phyloP scores from a whole-genome alignment of 2,113 vertebrate species.

The Ondatra zibethicus region DNA sequence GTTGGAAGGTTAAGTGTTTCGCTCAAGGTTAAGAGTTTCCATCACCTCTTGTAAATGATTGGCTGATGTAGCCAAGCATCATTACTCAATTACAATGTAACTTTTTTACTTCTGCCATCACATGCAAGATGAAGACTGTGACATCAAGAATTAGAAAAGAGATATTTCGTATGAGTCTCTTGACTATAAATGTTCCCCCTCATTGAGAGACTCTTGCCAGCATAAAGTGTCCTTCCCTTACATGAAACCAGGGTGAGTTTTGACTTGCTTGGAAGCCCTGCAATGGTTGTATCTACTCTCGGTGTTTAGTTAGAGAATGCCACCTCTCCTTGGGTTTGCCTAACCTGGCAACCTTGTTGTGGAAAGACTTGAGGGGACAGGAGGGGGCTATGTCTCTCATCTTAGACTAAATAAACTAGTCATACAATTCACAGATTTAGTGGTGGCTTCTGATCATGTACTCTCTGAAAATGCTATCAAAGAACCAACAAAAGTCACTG shows the following conservation, averaged over 20 bases:
- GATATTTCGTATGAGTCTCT: too few relatives aligned
- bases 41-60: neutral
- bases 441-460: neutral
- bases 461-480: neutral
- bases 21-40: neutral
- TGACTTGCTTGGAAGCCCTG: neutral
- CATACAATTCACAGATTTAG: too few relatives aligned
- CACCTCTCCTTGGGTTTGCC: too few relatives aligned
- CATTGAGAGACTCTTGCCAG: neutral
- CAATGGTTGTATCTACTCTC: neutral
- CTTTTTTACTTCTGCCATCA: neutral
- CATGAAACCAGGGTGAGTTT: neutral
- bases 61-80: neutral
- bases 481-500: neutral
- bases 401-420: neutral
- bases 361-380: neutral
- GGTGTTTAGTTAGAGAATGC: neutral
- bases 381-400: neutral
- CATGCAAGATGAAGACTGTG: neutral
- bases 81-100: neutral
- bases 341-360: neutral
- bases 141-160: neutral
- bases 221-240: neutral
- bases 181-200: neutral
- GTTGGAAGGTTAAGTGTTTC: neutral